Evolutionary conservation across 2,888 invertebrate genomes (phyloP).

Genomic region (Vesta saturnalis): DNA sequence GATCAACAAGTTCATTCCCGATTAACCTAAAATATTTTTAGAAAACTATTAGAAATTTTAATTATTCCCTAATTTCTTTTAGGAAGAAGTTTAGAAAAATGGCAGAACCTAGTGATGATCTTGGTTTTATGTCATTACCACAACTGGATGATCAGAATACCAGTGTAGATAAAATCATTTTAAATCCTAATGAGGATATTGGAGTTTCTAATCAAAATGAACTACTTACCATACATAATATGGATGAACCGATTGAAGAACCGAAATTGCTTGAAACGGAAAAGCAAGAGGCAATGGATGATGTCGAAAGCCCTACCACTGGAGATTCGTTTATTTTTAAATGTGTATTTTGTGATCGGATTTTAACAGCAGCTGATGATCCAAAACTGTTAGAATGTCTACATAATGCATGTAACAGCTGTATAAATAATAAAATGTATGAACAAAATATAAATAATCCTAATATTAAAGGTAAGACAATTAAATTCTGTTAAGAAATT

Average conservation of each 20-base stretch:
- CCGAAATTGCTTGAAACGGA: conserved; percentile 20
- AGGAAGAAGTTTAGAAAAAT: conserved; percentile 30
- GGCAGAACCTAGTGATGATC: conserved; percentile 40
- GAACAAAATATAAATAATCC: conserved; percentile 63
- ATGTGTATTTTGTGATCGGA: conserved; percentile 62
- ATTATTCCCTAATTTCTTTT: not conserved
- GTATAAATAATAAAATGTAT: conserved; percentile 74
- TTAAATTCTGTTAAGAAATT: no score
- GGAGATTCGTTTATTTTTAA: conserved; percentile 56
- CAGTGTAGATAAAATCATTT: conserved; percentile 13
- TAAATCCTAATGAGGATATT: conserved; percentile 20
- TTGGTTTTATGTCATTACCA: conserved; percentile 37
- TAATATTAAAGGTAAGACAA: conserved; percentile 42
- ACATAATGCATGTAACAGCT: conserved; percentile 84
- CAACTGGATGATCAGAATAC: conserved; percentile 27
- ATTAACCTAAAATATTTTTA: conserved; percentile 5
- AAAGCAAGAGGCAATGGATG: conserved; percentile 47
- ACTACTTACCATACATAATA: conserved; percentile 12
- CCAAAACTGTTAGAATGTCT: conserved; percentile 90
- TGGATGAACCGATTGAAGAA: conserved; percentile 17
- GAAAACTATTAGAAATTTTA: not conserved
- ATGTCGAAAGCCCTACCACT: conserved; percentile 59
- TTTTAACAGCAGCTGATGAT: conserved; percentile 66
- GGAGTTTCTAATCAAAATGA: conserved; percentile 16
- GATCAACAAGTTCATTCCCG: conserved; percentile 43